phyloP scores from a whole-genome alignment of 2,888 invertebrate genomes.

The Hypomecis atomaria region DNA sequence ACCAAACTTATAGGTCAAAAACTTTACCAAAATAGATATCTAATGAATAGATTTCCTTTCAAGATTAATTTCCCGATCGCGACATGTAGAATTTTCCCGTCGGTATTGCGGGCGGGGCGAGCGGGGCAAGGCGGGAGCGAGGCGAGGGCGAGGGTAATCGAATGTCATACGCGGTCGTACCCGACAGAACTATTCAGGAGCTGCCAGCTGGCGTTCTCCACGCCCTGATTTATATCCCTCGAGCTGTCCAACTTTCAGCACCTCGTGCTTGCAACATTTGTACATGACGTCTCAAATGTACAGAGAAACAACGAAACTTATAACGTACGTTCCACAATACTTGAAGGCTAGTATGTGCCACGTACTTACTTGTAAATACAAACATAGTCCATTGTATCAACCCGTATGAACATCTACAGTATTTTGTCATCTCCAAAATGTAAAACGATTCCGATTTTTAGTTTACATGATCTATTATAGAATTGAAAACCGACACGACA shows the following conservation, averaged over 20 bases:
- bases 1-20: background rate
- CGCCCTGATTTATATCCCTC: constrained; percentile 76
- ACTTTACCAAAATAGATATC: constrained; percentile 27
- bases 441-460: too few relatives aligned
- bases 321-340: constrained; percentile 28
- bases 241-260: constrained; percentile 79
- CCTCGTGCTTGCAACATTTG: constrained; percentile 79
- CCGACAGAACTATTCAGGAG: constrained; percentile 72
- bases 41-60: constrained; percentile 34
- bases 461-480: too few relatives aligned
- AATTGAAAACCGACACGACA: too few relatives aligned
- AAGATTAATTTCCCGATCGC: constrained; percentile 43
- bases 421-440: too few relatives aligned
- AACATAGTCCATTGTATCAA: background rate
- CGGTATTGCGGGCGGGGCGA: constrained; percentile 32
- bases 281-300: constrained; percentile 77
- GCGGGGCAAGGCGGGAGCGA: constrained; percentile 18
- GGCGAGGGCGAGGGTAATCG: constrained; percentile 64
- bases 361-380: background rate
- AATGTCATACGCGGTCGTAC: constrained; percentile 77
- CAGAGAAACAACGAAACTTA: constrained; percentile 57
- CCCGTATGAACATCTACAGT: too few relatives aligned
- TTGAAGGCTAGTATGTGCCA: constrained; percentile 16
- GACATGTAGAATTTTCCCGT: constrained; percentile 34
- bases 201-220: constrained; percentile 67